Conservation (phyloP, 2,113 vertebrate species). For the Labeo catla region DNA sequence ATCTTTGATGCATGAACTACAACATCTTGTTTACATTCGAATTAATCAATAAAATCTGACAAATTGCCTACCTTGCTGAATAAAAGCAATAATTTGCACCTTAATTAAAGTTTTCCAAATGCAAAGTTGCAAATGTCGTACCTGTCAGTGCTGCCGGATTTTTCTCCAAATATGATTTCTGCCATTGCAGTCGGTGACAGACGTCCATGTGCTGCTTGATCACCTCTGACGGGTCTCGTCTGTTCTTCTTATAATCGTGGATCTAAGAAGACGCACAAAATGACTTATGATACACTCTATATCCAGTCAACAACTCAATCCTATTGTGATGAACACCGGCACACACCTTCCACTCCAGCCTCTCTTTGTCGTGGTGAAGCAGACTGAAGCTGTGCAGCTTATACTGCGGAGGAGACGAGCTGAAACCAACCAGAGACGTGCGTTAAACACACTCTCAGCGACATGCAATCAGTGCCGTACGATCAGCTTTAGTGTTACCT, state of each 20-base stretch:
- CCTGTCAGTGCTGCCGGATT: conserved; percentile 75
- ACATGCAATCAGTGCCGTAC: neutral
- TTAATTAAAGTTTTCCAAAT: neutral
- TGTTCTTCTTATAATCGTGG: conserved; percentile 74
- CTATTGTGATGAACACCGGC: neutral
- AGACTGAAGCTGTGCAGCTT: conserved; percentile 86
- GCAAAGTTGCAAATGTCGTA: conserved; percentile 53
- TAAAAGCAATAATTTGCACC: neutral
- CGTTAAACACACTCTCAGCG: neutral
- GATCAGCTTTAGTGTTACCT: neutral
- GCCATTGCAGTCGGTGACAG: conserved; percentile 83
- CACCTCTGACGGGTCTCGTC: conserved; percentile 74
- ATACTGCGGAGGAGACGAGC: conserved; percentile 70
- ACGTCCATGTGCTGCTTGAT: conserved; percentile 80
- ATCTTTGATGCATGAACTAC: no score
- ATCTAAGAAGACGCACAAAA: conserved; percentile 70
- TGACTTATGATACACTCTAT: neutral
- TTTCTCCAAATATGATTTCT: conserved; percentile 82
- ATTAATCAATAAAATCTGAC: no score
- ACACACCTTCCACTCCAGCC: conserved; percentile 84
- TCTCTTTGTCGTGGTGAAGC: conserved; percentile 84
- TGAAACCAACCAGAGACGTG: conserved; percentile 41
- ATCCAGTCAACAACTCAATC: neutral
- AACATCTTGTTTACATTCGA: no score
- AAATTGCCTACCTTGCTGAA: neutral